Conservation (phyloP, 2,113 vertebrate genomes). For the Ochotona curzoniae region DNA sequence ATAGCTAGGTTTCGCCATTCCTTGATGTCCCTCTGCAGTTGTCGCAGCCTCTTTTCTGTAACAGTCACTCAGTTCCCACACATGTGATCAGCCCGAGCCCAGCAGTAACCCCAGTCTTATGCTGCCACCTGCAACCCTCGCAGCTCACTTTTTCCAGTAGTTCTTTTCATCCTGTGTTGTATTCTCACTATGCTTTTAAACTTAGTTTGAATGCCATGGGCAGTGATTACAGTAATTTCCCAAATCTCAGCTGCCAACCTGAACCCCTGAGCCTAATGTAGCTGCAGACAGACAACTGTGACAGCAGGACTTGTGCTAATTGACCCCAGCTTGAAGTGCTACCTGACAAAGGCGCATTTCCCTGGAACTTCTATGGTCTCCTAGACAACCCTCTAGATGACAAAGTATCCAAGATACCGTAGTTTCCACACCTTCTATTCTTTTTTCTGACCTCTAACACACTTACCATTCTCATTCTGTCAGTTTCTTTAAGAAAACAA, state of each 20-base stretch:
- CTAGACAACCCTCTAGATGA: neutral
- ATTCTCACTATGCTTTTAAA: neutral
- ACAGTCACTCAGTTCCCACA: neutral
- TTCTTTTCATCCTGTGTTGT: neutral
- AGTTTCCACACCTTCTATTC: neutral
- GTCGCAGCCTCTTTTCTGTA: neutral
- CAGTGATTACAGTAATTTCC: neutral
- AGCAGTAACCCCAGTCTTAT: neutral
- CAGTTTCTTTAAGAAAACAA: conserved; percentile 12
- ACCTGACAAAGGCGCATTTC: neutral
- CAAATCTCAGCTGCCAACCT: neutral
- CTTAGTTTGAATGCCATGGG: neutral
- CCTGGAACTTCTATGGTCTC: neutral
- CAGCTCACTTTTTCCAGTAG: neutral
- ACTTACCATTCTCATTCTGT: neutral
- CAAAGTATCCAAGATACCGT: neutral
- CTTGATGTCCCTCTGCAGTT: neutral
- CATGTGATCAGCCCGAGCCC: too few relatives aligned
- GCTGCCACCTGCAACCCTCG: neutral
- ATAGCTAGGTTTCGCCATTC: neutral
- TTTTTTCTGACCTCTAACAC: neutral
- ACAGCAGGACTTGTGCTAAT: neutral
- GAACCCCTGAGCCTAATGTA: neutral
- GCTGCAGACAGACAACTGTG: neutral
- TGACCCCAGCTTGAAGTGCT: neutral